Percentiles rank a stretch among this genome's conserved stretches.
These are phyloP conservation scores for Trichonephila inaurata DNA, from an alignment of 1,140 invertebrate species.

Conservation along the genomic window DNA sequence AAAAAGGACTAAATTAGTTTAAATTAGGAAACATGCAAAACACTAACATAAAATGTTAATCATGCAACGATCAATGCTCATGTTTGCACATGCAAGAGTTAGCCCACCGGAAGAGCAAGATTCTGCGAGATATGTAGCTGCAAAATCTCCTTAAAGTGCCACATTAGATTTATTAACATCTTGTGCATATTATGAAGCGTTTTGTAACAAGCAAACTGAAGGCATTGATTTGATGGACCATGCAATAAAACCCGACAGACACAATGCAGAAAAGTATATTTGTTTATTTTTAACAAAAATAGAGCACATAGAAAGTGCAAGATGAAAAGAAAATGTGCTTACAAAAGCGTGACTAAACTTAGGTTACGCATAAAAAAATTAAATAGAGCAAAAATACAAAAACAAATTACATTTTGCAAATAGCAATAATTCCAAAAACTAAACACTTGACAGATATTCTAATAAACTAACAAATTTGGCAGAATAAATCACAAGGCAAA, in stretches of 20 bases:
- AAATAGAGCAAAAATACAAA: conserved; percentile 43
- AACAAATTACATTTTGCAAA: conserved; percentile 33
- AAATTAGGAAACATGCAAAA: conserved; percentile 31
- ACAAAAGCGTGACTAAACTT: conserved; percentile 74
- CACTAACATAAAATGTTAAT: background rate
- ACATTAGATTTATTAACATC: conserved; percentile 1
- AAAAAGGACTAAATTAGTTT: background rate
- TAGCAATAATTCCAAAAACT: conserved; percentile 56
- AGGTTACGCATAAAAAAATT: conserved; percentile 68
- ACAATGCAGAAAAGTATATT: conserved; percentile 58
- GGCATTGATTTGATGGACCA: conserved; percentile 32
- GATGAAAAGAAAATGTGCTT: conserved; percentile 62
- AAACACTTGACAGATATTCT: conserved; percentile 60
- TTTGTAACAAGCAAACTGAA: conserved; percentile 27
- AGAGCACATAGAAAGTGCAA: conserved; percentile 50
- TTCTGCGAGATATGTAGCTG: background rate
- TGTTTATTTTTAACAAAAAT: conserved; percentile 56
- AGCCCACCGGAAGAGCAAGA: background rate
- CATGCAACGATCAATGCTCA: conserved; percentile 45
- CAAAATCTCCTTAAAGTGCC: background rate
- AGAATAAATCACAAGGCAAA: conserved; percentile 70
- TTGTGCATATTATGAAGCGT: conserved; percentile 41
- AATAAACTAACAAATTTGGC: conserved; percentile 73
- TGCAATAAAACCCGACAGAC: conserved; percentile 60
- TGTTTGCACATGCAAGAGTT: conserved; percentile 29